Conservation (phyloP, 2,888 invertebrate species). For the Campopleginae sp. region DNA sequence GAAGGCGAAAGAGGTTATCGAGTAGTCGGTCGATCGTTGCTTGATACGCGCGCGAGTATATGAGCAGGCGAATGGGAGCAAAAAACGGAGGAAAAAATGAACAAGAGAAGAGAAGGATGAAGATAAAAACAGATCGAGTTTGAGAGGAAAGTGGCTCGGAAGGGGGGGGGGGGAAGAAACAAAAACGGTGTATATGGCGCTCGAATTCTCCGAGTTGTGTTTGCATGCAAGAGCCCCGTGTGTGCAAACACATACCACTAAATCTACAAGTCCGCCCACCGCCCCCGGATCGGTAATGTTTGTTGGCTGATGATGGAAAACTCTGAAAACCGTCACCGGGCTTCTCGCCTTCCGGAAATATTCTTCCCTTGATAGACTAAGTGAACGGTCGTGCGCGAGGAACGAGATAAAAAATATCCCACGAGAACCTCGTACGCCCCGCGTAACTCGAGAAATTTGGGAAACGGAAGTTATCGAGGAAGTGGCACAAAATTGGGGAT, state of each 20-base stretch:
- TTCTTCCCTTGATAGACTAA: conserved; percentile 17
- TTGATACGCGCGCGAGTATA: conserved; percentile 10
- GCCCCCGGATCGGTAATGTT: conserved; percentile 2
- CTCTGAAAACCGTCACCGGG: conserved; percentile 14
- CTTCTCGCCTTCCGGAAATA: conserved; percentile 47
- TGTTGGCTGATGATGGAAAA: conserved; percentile 46
- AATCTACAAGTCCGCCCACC: conserved; percentile 4
- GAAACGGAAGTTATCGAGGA: conserved; percentile 59
- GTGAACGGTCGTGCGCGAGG: not conserved
- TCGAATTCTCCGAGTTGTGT: conserved; percentile 6
- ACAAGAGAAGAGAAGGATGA: not conserved
- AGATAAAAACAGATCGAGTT: conserved; percentile 17
- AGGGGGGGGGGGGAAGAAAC: not conserved
- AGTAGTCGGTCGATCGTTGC: conserved; percentile 40
- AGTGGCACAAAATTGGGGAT: conserved; percentile 27
- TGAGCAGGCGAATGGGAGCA: conserved; percentile 27
- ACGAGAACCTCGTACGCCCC: not conserved
- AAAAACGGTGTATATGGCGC: conserved; percentile 3
- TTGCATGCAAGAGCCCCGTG: not conserved
- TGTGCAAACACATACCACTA: not conserved
- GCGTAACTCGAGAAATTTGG: conserved; percentile 61
- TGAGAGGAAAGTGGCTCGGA: not conserved
- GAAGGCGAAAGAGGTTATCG: conserved; percentile 42
- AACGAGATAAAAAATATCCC: not conserved
- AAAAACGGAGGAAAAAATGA: conserved; percentile 20